Percentiles rank a stretch among this genome's conserved stretches.
phyloP scores from a whole-genome alignment of 2,797 vertebrate genomes.

The Schizothorax lantsangensis region DNA sequence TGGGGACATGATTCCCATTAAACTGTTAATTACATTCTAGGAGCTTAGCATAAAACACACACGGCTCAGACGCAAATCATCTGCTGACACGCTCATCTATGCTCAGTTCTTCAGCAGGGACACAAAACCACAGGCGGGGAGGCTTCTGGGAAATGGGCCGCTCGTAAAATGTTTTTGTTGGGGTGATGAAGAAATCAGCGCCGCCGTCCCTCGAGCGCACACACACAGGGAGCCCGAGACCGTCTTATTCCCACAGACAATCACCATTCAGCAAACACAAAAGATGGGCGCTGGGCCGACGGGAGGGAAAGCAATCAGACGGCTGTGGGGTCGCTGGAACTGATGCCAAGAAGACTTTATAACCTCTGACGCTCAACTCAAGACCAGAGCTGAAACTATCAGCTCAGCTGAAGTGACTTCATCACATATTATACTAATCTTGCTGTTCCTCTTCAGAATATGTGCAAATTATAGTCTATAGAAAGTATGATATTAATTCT shows the following conservation, averaged over 20 bases:
- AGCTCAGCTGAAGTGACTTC: neutral
- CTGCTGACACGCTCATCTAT: conserved; percentile 42
- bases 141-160: conserved; percentile 48
- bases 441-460: neutral
- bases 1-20: conserved; percentile 76
- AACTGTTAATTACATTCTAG: conserved; percentile 78
- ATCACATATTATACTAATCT: neutral
- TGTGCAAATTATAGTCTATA: too few relatives aligned
- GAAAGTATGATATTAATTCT: too few relatives aligned
- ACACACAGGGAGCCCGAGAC: conserved; percentile 59
- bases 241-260: conserved; percentile 72
- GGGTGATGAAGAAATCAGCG: conserved; percentile 61
- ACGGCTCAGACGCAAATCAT: conserved; percentile 38
- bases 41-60: conserved; percentile 71
- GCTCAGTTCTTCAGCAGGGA: conserved; percentile 11
- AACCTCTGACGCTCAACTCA: conserved; percentile 48
- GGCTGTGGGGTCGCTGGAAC: neutral
- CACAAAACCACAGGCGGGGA: neutral
- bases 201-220: conserved; percentile 62
- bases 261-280: conserved; percentile 72
- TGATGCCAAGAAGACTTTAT: conserved; percentile 28
- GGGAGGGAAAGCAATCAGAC: conserved; percentile 65
- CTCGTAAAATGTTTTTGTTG: conserved; percentile 16
- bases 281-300: conserved; percentile 56
- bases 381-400: neutral